Base-by-base conservation (phyloP, 2,888 invertebrate genomes). In the Cephus pulcher region DNA sequence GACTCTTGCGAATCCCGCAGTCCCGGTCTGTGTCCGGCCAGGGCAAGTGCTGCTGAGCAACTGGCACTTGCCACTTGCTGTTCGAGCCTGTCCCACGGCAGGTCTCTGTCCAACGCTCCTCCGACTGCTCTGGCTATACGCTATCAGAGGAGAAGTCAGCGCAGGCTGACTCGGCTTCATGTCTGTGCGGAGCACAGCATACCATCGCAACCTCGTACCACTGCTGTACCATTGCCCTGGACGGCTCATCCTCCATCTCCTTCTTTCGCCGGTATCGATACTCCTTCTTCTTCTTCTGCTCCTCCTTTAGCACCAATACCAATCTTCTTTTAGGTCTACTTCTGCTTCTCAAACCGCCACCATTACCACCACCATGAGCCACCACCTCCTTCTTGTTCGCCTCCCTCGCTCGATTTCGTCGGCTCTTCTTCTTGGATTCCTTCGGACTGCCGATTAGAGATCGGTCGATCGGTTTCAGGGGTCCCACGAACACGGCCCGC, bases 41-140 rank as follows among this genome's bases (percentile, higher is more conserved):
- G 86, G 86, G 87, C 90, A 88, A 91, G 85, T 87, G 90, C 90
- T 85, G 89, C 85, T 83, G 87, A 89, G 88, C 90, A 89, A 91
- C 91, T 91, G 87, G 80, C 88, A 86, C 86, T 88, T 86, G 86
- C 86, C 83, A 87, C 86, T 87, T 84, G 84, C 83, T 83, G 80
- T 76, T 81, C 73, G 82, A 81, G 79, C 75, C 33, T 56, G 75
- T 74, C 69, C 76, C 74, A 79, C 82, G 80, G 80, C 83, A 71
- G 71, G 71, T 71, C 71, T 71, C 34, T 71, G 71, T 71, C 71
- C 71, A 34, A 56, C 56, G 56, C 56, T 56, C 23, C 56, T 56
- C 34, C 71, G 71, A 71, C 71, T 30, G n/a, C 70, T 71, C 71
- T n/a, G 71, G 34, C 71, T 34, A 34, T 34, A 23, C 71, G 71